phyloP scores from a whole-genome alignment of 2,113 vertebrate genomes.

The Piliocolobus tephrosceles region DNA sequence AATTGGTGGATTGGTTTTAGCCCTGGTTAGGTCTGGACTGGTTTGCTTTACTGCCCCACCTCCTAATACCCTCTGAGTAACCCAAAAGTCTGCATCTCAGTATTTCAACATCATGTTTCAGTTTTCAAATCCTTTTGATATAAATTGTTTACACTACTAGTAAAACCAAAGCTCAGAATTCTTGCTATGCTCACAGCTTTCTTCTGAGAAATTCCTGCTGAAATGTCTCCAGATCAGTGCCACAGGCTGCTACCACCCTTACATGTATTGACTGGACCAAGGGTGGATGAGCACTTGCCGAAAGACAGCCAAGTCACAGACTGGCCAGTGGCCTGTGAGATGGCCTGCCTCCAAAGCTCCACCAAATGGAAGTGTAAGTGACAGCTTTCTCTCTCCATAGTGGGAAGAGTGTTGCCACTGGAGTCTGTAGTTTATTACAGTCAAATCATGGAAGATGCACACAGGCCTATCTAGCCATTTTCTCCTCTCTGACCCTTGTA shows the following conservation, averaged over 20 bases:
- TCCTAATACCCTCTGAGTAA: not conserved
- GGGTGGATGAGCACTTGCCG: not conserved
- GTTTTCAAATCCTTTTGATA: conserved; percentile 20
- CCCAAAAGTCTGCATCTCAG: conserved; percentile 13
- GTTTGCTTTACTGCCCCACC: conserved; percentile 5
- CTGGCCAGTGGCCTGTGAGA: not conserved
- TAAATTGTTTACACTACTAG: not conserved
- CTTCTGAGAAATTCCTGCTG: not conserved
- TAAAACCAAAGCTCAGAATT: conserved; percentile 5
- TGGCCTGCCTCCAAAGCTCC: not conserved
- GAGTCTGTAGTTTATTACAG: not conserved
- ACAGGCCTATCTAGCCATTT: not conserved
- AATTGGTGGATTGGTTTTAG: not conserved
- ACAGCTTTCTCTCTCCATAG: not conserved
- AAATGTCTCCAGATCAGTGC: not conserved
- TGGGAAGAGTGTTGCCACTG: not conserved
- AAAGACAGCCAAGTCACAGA: not conserved
- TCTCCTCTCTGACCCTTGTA: not conserved
- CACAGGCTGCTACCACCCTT: not conserved
- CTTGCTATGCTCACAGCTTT: not conserved
- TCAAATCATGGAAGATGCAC: not conserved
- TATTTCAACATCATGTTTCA: conserved; percentile 39
- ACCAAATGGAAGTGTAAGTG: not conserved
- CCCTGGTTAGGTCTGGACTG: not conserved
- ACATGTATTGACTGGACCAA: not conserved